phyloP scores from a whole-genome alignment of 2,113 vertebrate species.

The Odontophorus gujanensis region DNA sequence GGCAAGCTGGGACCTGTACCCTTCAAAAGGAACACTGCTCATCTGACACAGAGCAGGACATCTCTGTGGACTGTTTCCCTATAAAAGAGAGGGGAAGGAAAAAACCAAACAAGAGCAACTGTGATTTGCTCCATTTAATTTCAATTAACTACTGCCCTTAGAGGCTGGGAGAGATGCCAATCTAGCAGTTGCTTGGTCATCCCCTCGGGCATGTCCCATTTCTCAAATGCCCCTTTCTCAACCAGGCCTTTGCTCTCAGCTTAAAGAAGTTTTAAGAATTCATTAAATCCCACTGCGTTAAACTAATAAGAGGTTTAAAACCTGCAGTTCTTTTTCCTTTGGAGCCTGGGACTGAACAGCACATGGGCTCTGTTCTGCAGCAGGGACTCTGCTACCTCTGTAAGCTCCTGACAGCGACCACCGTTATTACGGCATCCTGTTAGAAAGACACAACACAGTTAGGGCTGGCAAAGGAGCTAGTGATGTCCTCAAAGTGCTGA shows the following conservation, averaged over 20 bases:
- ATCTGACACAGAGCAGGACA: neutral
- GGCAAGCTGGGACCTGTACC: neutral
- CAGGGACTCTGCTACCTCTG: neutral
- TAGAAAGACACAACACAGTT: neutral
- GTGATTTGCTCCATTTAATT: neutral
- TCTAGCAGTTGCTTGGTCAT: neutral
- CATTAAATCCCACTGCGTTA: neutral
- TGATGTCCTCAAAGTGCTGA: neutral
- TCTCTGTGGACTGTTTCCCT: neutral
- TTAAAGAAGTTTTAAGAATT: neutral
- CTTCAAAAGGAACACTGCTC: neutral
- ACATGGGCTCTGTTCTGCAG: fast-evolving
- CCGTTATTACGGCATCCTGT: neutral
- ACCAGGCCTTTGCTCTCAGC: neutral
- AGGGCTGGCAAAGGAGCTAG: neutral
- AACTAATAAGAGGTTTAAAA: neutral
- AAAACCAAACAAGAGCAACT: neutral
- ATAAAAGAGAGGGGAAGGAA: fast-evolving
- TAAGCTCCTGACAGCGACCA: neutral
- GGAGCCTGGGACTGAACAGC: neutral
- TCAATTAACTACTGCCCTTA: neutral
- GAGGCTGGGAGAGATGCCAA: neutral
- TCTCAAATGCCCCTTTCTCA: neutral
- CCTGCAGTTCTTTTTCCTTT: neutral
- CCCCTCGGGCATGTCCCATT: neutral